These are phyloP conservation scores for Drosophila subquinaria DNA, from an alignment of 2,888 invertebrate species.

Conservation along the genomic window DNA sequence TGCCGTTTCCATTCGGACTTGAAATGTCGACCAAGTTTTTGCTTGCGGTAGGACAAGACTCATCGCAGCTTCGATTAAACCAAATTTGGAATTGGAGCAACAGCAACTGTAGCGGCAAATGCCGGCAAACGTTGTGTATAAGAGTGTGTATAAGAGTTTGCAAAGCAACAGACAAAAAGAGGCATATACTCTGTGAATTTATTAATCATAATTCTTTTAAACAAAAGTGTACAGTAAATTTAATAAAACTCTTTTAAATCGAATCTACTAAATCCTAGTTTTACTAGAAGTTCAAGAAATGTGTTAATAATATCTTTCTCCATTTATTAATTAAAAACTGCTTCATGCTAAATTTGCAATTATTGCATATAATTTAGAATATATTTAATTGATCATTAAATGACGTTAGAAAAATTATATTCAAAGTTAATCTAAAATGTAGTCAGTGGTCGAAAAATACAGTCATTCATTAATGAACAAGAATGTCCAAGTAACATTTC, in stretches of 20 bases:
- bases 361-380: too few species aligned
- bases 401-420: too few species aligned
- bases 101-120: constrained; percentile 39
- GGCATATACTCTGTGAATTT: constrained; percentile 4
- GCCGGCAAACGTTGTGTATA: constrained; percentile 56
- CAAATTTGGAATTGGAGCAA: constrained; percentile 49
- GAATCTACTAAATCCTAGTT: too few species aligned
- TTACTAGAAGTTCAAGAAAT: too few species aligned
- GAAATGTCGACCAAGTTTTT: constrained; percentile 62
- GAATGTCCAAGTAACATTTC: too few species aligned
- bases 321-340: too few species aligned
- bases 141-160: constrained; percentile 39
- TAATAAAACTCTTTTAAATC: background rate
- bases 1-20: background rate
- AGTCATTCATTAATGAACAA: too few species aligned
- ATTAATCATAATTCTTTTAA: background rate
- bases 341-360: too few species aligned
- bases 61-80: constrained; percentile 31
- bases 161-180: constrained; percentile 13
- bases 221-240: background rate
- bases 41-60: constrained; percentile 67
- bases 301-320: too few species aligned
- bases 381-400: too few species aligned
- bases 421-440: too few species aligned
- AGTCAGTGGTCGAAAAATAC: too few species aligned